Conservation (phyloP, 2,888 invertebrate genomes). For the Agriopis marginaria region DNA sequence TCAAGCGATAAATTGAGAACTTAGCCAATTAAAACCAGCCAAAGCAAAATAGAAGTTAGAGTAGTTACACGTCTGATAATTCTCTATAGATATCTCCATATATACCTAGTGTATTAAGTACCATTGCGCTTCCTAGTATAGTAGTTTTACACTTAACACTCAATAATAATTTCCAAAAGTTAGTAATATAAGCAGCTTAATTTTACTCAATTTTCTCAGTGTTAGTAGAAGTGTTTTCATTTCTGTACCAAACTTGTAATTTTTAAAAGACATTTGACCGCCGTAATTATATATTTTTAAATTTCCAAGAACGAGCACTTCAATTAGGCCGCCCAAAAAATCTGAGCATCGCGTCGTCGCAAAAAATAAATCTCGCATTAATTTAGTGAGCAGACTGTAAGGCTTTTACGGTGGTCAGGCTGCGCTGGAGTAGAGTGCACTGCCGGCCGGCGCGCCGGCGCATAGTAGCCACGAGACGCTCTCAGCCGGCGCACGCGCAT, state of each 20-base stretch:
- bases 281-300: background rate
- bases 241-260: background rate
- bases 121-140: too few relatives aligned
- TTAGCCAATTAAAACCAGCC: too few relatives aligned
- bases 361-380: slow-evolving; percentile 45
- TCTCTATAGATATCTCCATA: too few relatives aligned
- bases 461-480: slow-evolving; percentile 74
- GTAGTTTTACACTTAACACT: too few relatives aligned
- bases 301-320: slow-evolving; percentile 9
- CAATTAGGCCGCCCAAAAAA: slow-evolving; percentile 1
- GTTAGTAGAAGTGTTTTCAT: background rate
- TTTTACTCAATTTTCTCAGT: background rate
- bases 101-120: too few relatives aligned
- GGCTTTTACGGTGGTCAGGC: slow-evolving; percentile 64
- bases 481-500: slow-evolving; percentile 75
- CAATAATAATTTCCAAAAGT: too few relatives aligned
- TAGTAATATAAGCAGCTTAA: too few relatives aligned
- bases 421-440: slow-evolving; percentile 69
- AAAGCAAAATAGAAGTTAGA: too few relatives aligned
- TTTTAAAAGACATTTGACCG: background rate
- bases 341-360: background rate
- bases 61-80: too few relatives aligned
- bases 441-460: slow-evolving; percentile 53
- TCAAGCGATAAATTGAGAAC: background rate
- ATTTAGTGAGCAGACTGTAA: slow-evolving; percentile 56